A percentile compares a stretch with the other conserved stretches of the same genome.
Evolutionary conservation across 2,888 invertebrate species (phyloP).

Genomic region (Biston betularia): DNA sequence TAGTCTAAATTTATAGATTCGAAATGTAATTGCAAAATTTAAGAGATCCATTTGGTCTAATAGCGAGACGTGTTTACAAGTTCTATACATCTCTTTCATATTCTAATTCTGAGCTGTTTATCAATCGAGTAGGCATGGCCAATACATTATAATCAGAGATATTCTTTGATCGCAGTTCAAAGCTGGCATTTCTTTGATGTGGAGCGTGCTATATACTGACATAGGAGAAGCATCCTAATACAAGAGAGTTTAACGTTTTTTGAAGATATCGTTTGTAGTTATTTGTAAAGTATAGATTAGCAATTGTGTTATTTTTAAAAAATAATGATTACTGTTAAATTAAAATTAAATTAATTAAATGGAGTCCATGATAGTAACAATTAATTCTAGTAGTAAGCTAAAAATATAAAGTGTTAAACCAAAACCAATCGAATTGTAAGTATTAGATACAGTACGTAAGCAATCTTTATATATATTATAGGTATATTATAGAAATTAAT

Average conservation of each 20-base stretch:
- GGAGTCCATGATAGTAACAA: too few relatives aligned
- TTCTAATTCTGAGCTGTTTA: conserved; percentile 24
- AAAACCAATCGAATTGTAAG: too few relatives aligned
- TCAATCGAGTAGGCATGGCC: conserved; percentile 28
- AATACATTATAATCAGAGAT: conserved; percentile 38
- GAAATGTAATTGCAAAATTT: conserved; percentile 25
- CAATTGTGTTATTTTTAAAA: too few relatives aligned
- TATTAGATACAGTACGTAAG: too few relatives aligned
- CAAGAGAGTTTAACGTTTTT: not conserved
- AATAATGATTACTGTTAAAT: too few relatives aligned
- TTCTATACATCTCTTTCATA: conserved; percentile 29
- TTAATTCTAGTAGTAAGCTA: too few relatives aligned
- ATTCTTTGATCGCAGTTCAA: conserved; percentile 39
- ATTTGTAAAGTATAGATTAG: not conserved
- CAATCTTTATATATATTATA: too few relatives aligned
- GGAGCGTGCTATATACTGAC: not conserved
- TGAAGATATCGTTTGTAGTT: not conserved
- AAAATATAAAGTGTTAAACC: too few relatives aligned
- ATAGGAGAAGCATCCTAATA: conserved; percentile 22
- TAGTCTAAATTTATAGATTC: not conserved
- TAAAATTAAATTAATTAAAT: too few relatives aligned
- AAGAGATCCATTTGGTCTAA: conserved; percentile 16
- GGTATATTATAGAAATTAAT: too few relatives aligned
- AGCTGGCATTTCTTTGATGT: conserved; percentile 41
- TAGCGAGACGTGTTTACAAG: conserved; percentile 14